Evolutionary conservation across 2,888 invertebrate species (phyloP).

Genomic region (Volucella inflata): DNA sequence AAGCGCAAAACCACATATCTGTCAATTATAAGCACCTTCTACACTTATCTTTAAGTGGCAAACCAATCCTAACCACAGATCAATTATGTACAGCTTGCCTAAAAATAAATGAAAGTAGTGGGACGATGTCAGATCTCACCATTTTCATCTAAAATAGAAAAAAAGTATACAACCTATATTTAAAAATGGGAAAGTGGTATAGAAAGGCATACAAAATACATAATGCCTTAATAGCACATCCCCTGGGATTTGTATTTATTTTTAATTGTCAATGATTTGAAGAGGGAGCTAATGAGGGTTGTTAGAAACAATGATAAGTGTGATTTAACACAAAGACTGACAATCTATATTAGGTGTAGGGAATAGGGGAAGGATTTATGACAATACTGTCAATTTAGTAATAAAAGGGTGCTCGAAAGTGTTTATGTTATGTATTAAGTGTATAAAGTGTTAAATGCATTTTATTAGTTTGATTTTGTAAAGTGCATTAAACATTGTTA

Average conservation of each 20-base stretch:
- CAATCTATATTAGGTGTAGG: constrained; percentile 49
- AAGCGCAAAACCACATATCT: constrained; percentile 25
- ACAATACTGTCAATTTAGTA: constrained; percentile 12
- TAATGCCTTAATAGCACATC: background rate
- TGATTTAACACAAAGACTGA: constrained; percentile 40
- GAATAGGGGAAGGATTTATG: constrained; percentile 37
- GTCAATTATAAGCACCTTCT: constrained; percentile 13
- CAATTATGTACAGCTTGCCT: constrained; percentile 19
- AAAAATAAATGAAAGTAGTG: constrained; percentile 36
- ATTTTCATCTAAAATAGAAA: background rate
- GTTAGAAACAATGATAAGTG: constrained; percentile 54
- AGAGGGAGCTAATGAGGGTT: constrained; percentile 25
- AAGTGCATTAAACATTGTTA: background rate
- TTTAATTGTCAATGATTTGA: constrained; percentile 45
- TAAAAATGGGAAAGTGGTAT: constrained; percentile 22
- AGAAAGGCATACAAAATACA: background rate
- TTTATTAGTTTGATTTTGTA: constrained; percentile 19
- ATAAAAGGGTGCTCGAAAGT: constrained; percentile 40
- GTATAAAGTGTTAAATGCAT: background rate
- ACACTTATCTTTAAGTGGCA: constrained; percentile 39
- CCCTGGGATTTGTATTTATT: constrained; percentile 57
- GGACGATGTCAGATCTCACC: background rate
- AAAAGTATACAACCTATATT: no score
- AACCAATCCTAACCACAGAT: background rate
- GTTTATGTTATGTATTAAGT: constrained; percentile 30